These are phyloP conservation scores for Epinephelus lanceolatus DNA, from an alignment of 2,113 vertebrate species.

Conservation along the genomic window DNA sequence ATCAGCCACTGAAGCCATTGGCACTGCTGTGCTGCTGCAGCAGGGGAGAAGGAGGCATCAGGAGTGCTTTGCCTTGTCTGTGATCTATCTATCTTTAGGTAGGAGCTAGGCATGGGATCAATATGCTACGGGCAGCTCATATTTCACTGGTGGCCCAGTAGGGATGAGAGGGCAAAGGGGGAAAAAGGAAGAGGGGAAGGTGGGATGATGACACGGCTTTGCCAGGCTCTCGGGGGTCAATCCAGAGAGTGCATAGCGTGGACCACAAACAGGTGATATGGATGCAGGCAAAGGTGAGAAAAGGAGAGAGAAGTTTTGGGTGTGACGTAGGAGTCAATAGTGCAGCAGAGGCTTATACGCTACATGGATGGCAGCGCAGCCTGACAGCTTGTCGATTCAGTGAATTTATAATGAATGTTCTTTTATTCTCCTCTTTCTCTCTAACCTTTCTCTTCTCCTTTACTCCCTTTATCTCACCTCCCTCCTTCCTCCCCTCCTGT, in stretches of 20 bases:
- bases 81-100: slow-evolving; percentile 78
- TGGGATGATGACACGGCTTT: slow-evolving; percentile 67
- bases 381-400: slow-evolving; percentile 82
- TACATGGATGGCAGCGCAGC: slow-evolving; percentile 50
- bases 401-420: slow-evolving; percentile 80
- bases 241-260: slow-evolving; percentile 18
- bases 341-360: slow-evolving; percentile 55
- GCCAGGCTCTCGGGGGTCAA: slow-evolving; percentile 41
- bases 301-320: slow-evolving; percentile 37
- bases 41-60: slow-evolving; percentile 43
- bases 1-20: slow-evolving; percentile 56
- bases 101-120: slow-evolving; percentile 69
- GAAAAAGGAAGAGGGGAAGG: slow-evolving; percentile 52
- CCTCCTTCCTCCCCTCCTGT: slow-evolving; percentile 38
- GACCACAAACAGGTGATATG: slow-evolving; percentile 44
- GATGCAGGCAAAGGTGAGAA: slow-evolving; percentile 59
- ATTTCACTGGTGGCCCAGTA: slow-evolving; percentile 70
- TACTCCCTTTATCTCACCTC: slow-evolving; percentile 40
- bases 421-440: slow-evolving; percentile 75
- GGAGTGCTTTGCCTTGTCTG: slow-evolving; percentile 51
- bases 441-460: slow-evolving; percentile 73
- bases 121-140: slow-evolving; percentile 76
- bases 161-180: slow-evolving; percentile 34
- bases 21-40: slow-evolving; percentile 32
- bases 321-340: slow-evolving; percentile 62